Evolutionary conservation across 2,888 invertebrate species (phyloP).

Genomic region (Lasioglossum calceatum): DNA sequence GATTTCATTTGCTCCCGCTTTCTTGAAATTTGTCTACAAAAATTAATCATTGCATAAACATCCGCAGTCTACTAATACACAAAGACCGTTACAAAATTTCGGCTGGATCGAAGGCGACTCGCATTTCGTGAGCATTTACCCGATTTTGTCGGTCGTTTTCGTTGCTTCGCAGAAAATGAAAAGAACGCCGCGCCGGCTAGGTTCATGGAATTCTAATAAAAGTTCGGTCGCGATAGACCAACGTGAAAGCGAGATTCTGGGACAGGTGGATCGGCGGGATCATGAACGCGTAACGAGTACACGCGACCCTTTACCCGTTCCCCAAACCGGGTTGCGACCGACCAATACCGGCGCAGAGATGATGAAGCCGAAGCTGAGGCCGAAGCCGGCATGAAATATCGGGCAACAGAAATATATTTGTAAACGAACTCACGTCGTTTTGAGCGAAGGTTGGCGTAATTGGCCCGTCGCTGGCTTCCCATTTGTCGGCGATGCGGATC

Average conservation of each 20-base stretch:
- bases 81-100: not conserved
- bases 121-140: not conserved
- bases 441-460: conserved; percentile 87
- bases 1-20: no score
- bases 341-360: conserved; percentile 6
- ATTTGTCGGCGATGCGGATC: conserved; percentile 97
- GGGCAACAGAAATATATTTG: conserved; percentile 43
- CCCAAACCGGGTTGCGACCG: not conserved
- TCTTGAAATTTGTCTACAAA: no score
- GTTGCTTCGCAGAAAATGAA: conserved; percentile 24
- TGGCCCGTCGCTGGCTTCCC: conserved; percentile 91
- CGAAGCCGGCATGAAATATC: conserved; percentile 39
- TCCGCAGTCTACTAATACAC: no score
- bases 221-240: conserved; percentile 25
- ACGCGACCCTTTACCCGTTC: not conserved
- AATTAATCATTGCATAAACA: no score
- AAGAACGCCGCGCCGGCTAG: not conserved
- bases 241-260: conserved; percentile 34
- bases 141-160: not conserved
- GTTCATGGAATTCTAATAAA: conserved; percentile 53
- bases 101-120: not conserved
- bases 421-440: conserved; percentile 86
- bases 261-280: conserved; percentile 4
- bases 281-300: conserved; percentile 38
- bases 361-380: conserved; percentile 29